Conservation (phyloP, 2,888 invertebrate species). For the Limnephilus lunatus region DNA sequence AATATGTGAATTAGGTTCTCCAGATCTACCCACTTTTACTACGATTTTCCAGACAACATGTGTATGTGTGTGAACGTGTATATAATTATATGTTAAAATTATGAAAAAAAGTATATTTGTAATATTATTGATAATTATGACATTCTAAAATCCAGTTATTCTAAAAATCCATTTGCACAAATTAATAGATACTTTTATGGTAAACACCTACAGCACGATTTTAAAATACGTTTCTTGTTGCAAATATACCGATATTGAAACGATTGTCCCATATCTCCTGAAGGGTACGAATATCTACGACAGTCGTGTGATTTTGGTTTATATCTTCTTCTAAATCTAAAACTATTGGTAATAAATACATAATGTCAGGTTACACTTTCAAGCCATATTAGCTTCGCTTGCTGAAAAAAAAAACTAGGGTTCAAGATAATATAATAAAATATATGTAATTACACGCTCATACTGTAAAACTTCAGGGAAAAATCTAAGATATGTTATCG, state of each 20-base stretch:
- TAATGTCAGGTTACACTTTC: background rate
- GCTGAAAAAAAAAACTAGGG: background rate
- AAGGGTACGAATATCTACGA: no score
- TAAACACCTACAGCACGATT: background rate
- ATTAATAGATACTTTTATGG: background rate
- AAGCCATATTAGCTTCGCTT: background rate
- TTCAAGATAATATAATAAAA: background rate
- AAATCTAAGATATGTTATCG: background rate
- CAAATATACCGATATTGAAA: no score
- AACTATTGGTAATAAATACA: background rate
- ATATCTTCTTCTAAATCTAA: no score
- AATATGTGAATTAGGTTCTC: background rate
- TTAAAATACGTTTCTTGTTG: no score
- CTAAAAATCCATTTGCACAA: background rate
- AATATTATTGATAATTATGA: background rate
- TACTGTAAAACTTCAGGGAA: background rate
- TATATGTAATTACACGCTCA: background rate
- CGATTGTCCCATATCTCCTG: no score
- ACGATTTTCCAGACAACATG: background rate
- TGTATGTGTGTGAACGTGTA: background rate
- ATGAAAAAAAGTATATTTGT: background rate
- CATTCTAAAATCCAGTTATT: background rate
- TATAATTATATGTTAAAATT: background rate
- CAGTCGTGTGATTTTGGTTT: background rate
- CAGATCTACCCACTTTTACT: background rate